Base-by-base conservation (phyloP, 1,140 invertebrate species). In the Cotesia vestalis region DNA sequence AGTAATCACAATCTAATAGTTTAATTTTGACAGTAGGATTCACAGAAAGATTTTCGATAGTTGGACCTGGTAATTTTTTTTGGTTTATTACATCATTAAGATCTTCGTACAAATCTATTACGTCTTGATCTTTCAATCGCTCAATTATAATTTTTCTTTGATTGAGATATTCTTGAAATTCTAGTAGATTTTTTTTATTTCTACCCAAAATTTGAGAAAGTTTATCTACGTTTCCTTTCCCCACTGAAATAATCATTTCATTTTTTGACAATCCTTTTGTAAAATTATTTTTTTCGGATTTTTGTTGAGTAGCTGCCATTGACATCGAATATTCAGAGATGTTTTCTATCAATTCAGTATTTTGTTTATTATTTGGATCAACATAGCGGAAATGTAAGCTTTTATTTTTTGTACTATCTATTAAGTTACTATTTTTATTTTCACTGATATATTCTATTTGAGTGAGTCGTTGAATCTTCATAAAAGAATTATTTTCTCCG, bases 131-230 rank as follows among this genome's bases (percentile, higher is more conserved):
- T 34, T 83, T 86, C 11, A 87, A 75, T 12, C 82, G 79, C 11
- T 77, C 78, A 40, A 85, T 78, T 1, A 86, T 74, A 20, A 86
- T 87, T 63, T 82, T 83, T 20, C 85, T 73, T 36, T 82, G 83
- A 66, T 85, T 86, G 1, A 87, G 67, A 75, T 87, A 86, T n/a
- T 83, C 83, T 51, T 81, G 77, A 79, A 86, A 86, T 4, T 85
- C 81, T 17, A 79, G 64, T 4, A 82, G 36, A 74, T 81, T 71
- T 66, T 77, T 75, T 34, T 81, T 75, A n/a, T 73, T 75, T 14
- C 79, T 75, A 4, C 80, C 81, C 17, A 83, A 68, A 38, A 83
- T 76, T 51, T 76, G 75, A 12, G 66, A 38, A 27, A 83, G 72
- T 59, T 78, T 82, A 11, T 81, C 79, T 35, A 81, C 73, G 68